These are phyloP conservation scores for Stomatorhinus ivindoensis DNA, from an alignment of 2,113 vertebrate species.

Conservation along the genomic window DNA sequence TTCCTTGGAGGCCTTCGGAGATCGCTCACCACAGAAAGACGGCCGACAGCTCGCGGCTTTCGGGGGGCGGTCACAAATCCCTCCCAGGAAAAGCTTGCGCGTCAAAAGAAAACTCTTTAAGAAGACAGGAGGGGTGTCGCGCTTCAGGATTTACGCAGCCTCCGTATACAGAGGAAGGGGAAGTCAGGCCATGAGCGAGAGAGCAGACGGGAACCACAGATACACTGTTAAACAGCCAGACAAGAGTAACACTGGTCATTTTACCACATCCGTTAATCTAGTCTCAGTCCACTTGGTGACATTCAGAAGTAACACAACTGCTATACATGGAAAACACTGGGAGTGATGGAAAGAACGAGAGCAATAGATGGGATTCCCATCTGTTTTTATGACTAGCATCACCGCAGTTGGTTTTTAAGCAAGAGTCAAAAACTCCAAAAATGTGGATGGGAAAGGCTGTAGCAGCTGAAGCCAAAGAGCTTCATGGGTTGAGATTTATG, in stretches of 20 bases:
- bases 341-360: neutral
- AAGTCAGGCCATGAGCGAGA: neutral
- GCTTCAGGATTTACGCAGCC: neutral
- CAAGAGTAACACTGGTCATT: neutral
- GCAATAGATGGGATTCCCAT: neutral
- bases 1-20: neutral
- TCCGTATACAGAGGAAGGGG: neutral
- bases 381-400: neutral
- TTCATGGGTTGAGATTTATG: neutral
- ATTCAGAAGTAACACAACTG: neutral
- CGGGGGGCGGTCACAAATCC: neutral
- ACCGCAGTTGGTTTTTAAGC: neutral
- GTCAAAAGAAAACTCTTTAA: neutral
- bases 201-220: neutral
- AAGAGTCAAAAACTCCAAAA: neutral
- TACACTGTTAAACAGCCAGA: neutral
- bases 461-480: neutral
- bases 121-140: neutral
- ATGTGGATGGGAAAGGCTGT: neutral
- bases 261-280: neutral
- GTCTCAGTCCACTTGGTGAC: neutral
- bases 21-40: neutral
- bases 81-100: neutral
- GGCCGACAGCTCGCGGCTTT: neutral
- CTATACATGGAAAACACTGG: neutral